Evolutionary conservation across 1,140 invertebrate species (phyloP).

Genomic region (Protaetia brevitarsis): DNA sequence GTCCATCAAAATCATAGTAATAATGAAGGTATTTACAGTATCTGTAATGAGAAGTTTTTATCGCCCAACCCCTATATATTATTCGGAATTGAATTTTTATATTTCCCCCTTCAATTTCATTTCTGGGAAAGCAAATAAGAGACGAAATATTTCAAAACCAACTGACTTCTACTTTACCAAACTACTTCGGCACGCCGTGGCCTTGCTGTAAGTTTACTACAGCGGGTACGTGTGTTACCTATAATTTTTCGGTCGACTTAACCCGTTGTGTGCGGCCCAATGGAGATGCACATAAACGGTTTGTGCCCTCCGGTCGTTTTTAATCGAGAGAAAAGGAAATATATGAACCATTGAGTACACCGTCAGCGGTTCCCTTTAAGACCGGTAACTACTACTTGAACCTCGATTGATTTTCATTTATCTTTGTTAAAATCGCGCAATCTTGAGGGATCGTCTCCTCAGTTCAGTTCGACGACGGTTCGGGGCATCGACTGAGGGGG

Average conservation of each 20-base stretch:
- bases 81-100: too few relatives aligned
- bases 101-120: too few relatives aligned
- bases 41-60: too few relatives aligned
- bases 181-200: too few relatives aligned
- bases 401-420: conserved; percentile 30
- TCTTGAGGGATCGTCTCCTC: conserved; percentile 24
- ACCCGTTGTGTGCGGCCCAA: conserved; percentile 18
- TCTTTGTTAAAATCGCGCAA: conserved; percentile 28
- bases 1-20: too few relatives aligned
- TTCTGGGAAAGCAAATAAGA: too few relatives aligned
- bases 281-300: conserved; percentile 26
- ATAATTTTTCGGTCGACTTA: conserved; percentile 26
- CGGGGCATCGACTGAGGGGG: background rate
- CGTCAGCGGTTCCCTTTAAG: background rate
- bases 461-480: conserved; percentile 21
- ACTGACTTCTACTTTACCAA: background rate
- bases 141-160: background rate
- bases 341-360: too few relatives aligned
- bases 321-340: conserved; percentile 5
- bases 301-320: conserved; percentile 14
- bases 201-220: too few relatives aligned
- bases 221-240: conserved; percentile 9
- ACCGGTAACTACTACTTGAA: background rate
- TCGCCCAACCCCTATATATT: too few relatives aligned
- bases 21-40: too few relatives aligned